Evolutionary conservation across 2,113 vertebrate genomes (phyloP).

Genomic region (Oxyura jamaicensis): DNA sequence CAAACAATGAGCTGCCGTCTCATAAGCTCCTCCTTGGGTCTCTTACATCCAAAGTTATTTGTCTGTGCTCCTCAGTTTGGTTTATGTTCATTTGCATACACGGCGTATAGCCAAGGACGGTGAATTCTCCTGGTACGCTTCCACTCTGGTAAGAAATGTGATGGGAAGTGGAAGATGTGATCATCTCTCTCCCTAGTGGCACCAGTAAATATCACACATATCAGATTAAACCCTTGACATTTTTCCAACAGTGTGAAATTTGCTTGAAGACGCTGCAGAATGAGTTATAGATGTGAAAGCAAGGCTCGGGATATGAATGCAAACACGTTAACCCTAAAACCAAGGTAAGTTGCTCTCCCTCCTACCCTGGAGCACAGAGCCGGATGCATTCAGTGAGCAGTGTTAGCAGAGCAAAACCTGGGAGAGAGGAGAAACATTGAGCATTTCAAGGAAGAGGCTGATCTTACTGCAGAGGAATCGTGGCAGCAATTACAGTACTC

Average conservation of each 20-base stretch:
- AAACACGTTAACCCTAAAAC: constrained; percentile 22
- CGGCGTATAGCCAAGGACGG: neutral
- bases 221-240: constrained; percentile 66
- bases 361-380: neutral
- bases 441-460: neutral
- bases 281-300: constrained; percentile 62
- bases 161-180: constrained; percentile 25
- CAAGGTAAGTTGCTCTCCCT: neutral
- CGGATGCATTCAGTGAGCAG: neutral
- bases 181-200: constrained; percentile 46
- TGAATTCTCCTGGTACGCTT: constrained; percentile 22
- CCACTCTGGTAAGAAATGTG: constrained; percentile 5
- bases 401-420: neutral
- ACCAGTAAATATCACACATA: constrained; percentile 68
- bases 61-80: constrained; percentile 8
- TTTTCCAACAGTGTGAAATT: constrained; percentile 62
- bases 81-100: constrained; percentile 34
- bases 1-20: neutral
- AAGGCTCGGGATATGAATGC: constrained; percentile 36
- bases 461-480: neutral
- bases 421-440: neutral
- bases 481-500: neutral
- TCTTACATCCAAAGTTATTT: neutral
- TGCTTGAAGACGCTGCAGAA: constrained; percentile 55
- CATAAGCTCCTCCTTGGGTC: neutral